phyloP scores from a whole-genome alignment of 2,888 invertebrate species.

The Pinctada fucata region DNA sequence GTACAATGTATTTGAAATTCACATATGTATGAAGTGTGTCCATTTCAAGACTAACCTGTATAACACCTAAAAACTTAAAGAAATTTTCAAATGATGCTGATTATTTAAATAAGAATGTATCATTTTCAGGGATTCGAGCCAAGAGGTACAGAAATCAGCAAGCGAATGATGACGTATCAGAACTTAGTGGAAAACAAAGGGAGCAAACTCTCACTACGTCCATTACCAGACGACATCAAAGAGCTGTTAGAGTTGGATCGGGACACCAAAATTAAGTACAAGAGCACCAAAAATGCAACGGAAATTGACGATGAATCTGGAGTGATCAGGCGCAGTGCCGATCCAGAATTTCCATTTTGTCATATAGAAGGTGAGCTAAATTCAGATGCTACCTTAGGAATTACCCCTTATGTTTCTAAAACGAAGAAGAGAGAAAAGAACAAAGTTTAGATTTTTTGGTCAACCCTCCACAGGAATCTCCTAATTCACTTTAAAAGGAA shows the following conservation, averaged over 20 bases:
- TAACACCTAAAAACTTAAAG: too few relatives aligned
- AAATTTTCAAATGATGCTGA: background rate
- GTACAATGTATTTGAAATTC: too few relatives aligned
- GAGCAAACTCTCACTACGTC: slow-evolving; percentile 49
- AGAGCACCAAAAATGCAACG: background rate
- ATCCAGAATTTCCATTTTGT: background rate
- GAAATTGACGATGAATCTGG: slow-evolving; percentile 29
- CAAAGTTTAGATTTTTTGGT: too few relatives aligned
- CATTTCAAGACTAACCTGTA: too few relatives aligned
- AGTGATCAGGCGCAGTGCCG: slow-evolving; percentile 19
- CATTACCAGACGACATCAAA: slow-evolving; percentile 29
- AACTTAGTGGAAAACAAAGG: slow-evolving; percentile 83
- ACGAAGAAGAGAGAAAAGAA: too few relatives aligned
- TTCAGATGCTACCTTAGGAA: too few relatives aligned
- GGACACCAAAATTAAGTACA: background rate
- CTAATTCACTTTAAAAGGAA: too few relatives aligned
- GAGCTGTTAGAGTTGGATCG: background rate
- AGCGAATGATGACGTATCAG: slow-evolving; percentile 89
- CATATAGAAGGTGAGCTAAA: slow-evolving; percentile 2
- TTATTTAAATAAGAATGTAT: background rate
- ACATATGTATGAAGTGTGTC: too few relatives aligned
- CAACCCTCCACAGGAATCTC: too few relatives aligned
- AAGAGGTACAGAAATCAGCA: slow-evolving; percentile 89
- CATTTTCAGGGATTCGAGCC: slow-evolving; percentile 90
- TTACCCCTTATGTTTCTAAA: too few relatives aligned